Evolutionary conservation across 2,888 invertebrate genomes (phyloP), one percentile per base, ranked within the genome.

Genomic region (Ligdia adustata): DNA sequence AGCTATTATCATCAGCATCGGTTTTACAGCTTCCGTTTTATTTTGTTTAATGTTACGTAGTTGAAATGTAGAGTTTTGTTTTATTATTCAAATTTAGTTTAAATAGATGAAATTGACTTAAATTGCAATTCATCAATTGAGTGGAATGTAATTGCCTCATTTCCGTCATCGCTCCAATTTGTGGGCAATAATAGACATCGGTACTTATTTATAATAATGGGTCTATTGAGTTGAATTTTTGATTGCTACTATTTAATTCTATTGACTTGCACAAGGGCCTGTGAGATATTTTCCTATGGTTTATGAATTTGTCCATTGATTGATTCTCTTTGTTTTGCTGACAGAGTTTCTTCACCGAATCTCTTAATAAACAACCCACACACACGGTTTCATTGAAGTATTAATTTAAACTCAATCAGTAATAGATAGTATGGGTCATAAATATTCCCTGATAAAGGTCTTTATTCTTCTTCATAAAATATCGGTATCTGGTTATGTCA

Each of bases 401-500:
- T 55, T 60, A 64, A 69, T 72, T 75, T 73, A 64, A 67, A 72
- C 56, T 64, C 64, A 71, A 69, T 69, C 67, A 66, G 67, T 75
- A 62, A 68, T 68, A 72, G 69, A 78, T 74, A 72, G 68, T 66
- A 68, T 65, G 64, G 55, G 60, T 73, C 73, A 69, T 79, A 77
- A 79, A 77, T 75, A 75, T 74, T 72, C 55, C 38, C 54, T 67
- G 75, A 79, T 79, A 81, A 75, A 72, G 62, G 66, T 43, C 67
- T 58, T 61, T 64, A 64, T 75, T 77, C 63, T 72, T 71, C 70
- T 66, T 67, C 71, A 73, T 74, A 69, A 76, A 68, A 61, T 71
- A 75, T 73, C 64, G 73, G 76, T 85, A 81, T 72, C 72, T 62
- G 54, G 46, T 60, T 71, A 61, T 75, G 81, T 81, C 79, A 85